Evolutionary conservation across 2,888 invertebrate genomes (phyloP).

Genomic region (Ophion obscuratus): DNA sequence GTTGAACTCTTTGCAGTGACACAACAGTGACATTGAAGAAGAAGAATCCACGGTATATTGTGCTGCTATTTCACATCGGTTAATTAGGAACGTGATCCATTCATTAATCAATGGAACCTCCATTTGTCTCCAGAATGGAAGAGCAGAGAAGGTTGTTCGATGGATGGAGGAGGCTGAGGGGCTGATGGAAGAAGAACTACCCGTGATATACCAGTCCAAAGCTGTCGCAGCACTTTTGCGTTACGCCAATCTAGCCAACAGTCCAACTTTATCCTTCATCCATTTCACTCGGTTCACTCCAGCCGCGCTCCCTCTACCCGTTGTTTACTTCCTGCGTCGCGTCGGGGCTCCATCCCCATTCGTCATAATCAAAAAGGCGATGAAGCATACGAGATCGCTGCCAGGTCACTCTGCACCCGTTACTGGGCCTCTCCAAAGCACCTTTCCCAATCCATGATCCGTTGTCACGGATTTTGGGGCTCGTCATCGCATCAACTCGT

Average conservation of each 20-base stretch:
- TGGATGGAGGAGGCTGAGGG: no score
- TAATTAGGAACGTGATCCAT: conserved; percentile 42
- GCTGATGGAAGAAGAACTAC: conserved; percentile 11
- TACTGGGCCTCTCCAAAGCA: no score
- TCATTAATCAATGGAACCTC: conserved; percentile 44
- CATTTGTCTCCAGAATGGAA: conserved; percentile 4
- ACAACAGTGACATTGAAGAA: conserved; percentile 4
- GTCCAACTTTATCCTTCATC: conserved; percentile 6
- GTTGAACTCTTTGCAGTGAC: conserved; percentile 27
- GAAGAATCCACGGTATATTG: conserved; percentile 3
- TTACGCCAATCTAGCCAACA: conserved; percentile 15
- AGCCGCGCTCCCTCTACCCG: conserved; percentile 11
- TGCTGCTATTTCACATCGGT: conserved; percentile 25
- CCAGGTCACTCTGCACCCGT: no score
- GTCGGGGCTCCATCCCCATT: conserved; percentile 68
- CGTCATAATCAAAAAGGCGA: conserved; percentile 73
- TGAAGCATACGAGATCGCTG: conserved; percentile 6
- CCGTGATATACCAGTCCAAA: not conserved
- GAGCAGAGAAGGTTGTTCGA: not conserved
- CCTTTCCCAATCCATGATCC: no score
- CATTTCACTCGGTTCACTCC: not conserved
- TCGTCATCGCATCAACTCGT: no score
- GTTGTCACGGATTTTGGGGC: no score
- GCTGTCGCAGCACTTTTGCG: conserved; percentile 15
- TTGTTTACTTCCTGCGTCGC: conserved; percentile 64